Evolutionary conservation across 2,113 vertebrate genomes (phyloP).

Genomic region (Perca flavescens): DNA sequence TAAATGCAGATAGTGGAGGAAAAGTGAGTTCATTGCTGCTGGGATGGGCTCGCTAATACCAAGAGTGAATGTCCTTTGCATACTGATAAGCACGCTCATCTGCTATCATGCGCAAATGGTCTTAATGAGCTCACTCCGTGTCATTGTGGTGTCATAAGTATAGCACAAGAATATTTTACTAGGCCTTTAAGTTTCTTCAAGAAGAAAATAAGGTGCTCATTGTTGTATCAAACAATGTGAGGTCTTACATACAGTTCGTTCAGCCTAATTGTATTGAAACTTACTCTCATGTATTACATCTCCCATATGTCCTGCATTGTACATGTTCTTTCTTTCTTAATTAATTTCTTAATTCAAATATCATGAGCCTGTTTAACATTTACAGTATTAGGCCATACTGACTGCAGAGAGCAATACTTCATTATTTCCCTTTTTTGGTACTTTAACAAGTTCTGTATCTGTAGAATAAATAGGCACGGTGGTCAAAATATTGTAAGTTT

Average conservation of each 20-base stretch:
- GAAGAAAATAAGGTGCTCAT: neutral
- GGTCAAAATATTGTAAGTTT: neutral
- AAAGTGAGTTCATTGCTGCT: constrained; percentile 3
- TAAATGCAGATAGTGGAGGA: constrained; percentile 3
- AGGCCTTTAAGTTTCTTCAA: neutral
- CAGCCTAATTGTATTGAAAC: neutral
- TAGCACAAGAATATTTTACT: neutral
- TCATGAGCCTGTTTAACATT: neutral
- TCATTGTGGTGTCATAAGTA: constrained; percentile 13
- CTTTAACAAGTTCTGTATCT: neutral
- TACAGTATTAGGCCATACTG: neutral
- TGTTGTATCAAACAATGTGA: neutral
- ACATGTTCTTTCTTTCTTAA: neutral
- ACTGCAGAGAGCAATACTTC: neutral
- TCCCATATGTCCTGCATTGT: neutral
- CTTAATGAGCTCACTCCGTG: constrained; percentile 32
- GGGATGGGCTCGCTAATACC: constrained; percentile 19
- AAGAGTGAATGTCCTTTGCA: constrained; percentile 22
- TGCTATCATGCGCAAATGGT: constrained; percentile 20
- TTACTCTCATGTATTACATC: neutral
- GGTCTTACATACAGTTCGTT: neutral
- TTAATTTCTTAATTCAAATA: no score
- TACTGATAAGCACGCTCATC: constrained; percentile 19
- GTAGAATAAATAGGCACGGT: neutral
- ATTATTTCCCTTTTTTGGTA: neutral